Conservation (phyloP, 2,797 vertebrate species). For the Ciconia nigra region DNA sequence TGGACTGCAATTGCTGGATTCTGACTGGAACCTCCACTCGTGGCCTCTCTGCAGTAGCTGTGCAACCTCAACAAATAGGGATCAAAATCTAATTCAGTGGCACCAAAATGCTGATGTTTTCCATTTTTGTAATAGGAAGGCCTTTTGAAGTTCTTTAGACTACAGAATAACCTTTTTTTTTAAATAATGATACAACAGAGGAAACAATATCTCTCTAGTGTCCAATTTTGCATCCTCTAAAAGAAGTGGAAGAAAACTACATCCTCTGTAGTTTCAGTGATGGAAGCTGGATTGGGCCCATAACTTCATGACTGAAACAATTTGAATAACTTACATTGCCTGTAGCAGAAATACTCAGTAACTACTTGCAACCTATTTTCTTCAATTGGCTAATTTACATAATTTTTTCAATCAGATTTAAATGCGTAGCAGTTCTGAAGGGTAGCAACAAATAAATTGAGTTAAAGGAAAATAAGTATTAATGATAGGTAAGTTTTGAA, state of each 20-base stretch:
- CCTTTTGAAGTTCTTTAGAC: not conserved
- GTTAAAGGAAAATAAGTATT: not conserved
- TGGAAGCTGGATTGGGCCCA: not conserved
- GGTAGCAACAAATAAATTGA: not conserved
- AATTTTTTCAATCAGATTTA: not conserved
- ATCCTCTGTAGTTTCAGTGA: not conserved
- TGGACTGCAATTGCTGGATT: not conserved
- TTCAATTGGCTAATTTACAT: not conserved
- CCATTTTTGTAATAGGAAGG: not conserved
- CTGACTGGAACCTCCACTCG: fast-evolving
- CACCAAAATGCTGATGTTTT: not conserved
- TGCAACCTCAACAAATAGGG: not conserved
- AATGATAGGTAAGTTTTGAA: not conserved
- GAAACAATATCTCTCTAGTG: not conserved
- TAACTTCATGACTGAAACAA: not conserved
- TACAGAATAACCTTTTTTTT: not conserved
- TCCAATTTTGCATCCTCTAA: not conserved
- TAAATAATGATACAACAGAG: not conserved
- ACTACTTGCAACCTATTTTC: not conserved
- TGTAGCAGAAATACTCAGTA: not conserved
- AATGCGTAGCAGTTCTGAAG: not conserved
- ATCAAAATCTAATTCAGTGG: not conserved
- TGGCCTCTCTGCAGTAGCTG: not conserved
- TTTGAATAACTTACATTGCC: not conserved
- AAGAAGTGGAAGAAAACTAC: not conserved